Conservation (phyloP, 2,888 invertebrate species). For the Oscheius onirici region DNA sequence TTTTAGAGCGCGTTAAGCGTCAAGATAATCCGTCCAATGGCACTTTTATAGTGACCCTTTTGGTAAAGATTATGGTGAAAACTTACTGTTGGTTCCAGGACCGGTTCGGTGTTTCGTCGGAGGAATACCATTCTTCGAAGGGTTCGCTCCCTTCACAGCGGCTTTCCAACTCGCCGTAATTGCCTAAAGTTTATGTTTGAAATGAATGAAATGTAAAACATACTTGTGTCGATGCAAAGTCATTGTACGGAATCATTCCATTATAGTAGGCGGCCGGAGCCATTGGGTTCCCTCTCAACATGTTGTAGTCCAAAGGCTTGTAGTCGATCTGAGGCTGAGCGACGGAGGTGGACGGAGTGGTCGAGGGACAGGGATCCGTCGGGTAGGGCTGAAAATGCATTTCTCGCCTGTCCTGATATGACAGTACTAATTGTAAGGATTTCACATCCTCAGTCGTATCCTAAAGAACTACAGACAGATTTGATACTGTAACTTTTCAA, state of each 20-base stretch:
- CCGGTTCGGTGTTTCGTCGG: conserved; percentile 23
- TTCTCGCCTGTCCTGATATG: too few species aligned
- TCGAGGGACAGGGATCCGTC: conserved; percentile 29
- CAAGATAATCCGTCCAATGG: background rate
- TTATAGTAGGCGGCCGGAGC: background rate
- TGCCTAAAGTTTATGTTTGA: background rate
- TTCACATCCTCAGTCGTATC: too few species aligned
- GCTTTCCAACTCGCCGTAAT: conserved; percentile 24
- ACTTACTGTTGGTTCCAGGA: conserved; percentile 36
- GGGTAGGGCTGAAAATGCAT: conserved; percentile 25
- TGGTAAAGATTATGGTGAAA: background rate
- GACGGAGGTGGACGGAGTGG: conserved; percentile 29
- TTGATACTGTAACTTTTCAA: too few species aligned
- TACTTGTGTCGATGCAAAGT: conserved; percentile 1
- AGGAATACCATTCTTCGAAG: conserved; percentile 2
- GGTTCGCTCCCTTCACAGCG: conserved; percentile 4
- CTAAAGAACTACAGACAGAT: too few species aligned
- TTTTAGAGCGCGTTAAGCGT: conserved; percentile 20
- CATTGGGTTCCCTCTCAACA: background rate
- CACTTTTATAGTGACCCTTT: background rate
- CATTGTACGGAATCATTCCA: background rate
- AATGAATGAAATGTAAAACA: background rate
- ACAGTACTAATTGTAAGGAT: too few species aligned
- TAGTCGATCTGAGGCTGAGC: conserved; percentile 17
- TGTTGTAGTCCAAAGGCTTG: conserved; percentile 9